A percentile compares a stretch with the other conserved stretches of the same genome.
Conservation (phyloP, 2,888 invertebrate species). For the Lordiphosa andalusiaca region DNA sequence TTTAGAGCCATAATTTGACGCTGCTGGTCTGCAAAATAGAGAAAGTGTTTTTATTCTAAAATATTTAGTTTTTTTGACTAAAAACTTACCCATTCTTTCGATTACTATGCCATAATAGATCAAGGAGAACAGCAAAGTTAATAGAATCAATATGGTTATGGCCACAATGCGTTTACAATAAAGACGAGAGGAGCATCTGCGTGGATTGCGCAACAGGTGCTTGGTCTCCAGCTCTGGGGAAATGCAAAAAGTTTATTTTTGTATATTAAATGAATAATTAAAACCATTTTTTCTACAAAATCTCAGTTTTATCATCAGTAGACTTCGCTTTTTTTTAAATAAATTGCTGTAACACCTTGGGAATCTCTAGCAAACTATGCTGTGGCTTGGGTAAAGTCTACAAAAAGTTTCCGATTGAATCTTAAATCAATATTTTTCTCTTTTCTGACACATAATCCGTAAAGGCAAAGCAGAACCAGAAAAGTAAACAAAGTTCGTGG, state of each 20-base stretch:
- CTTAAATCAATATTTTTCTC: too few relatives aligned
- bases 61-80: accelerated
- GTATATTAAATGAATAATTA: too few relatives aligned
- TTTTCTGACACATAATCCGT: too few relatives aligned
- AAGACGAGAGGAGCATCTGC: constrained; percentile 48
- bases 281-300: too few relatives aligned
- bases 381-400: too few relatives aligned
- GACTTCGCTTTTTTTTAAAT: too few relatives aligned
- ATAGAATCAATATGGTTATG: constrained; percentile 55
- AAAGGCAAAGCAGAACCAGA: too few relatives aligned
- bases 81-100: constrained; percentile 63
- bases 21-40: constrained; percentile 50
- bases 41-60: background rate
- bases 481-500: too few relatives aligned
- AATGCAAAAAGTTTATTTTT: constrained; percentile 7
- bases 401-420: too few relatives aligned
- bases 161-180: constrained; percentile 50
- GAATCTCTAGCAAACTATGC: too few relatives aligned
- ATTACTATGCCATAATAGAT: constrained; percentile 71
- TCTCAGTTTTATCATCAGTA: too few relatives aligned
- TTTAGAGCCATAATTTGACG: constrained; percentile 56
- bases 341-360: too few relatives aligned
- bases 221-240: constrained; percentile 56
- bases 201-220: constrained; percentile 35
- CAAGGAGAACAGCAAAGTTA: constrained; percentile 59